These are phyloP conservation scores for Melanocharis versteri DNA, from an alignment of 2,113 vertebrate species.

Conservation along the genomic window DNA sequence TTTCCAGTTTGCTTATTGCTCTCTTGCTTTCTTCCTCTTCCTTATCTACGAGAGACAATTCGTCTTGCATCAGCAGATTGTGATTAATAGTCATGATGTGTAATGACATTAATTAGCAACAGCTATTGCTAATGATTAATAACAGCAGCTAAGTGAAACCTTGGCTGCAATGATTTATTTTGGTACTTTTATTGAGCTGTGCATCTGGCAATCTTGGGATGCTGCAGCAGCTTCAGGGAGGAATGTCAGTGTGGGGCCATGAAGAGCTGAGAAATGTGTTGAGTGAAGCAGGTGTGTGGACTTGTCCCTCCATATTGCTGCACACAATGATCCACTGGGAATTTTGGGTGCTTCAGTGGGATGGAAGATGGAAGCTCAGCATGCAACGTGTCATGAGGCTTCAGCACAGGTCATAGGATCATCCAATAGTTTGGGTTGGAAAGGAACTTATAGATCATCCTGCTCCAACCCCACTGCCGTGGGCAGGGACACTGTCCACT, in stretches of 20 bases:
- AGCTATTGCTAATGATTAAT: conserved; percentile 52
- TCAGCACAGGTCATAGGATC: neutral
- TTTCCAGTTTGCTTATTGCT: neutral
- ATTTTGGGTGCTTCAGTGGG: neutral
- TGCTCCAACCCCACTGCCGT: neutral
- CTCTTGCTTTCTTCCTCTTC: neutral
- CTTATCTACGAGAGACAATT: neutral
- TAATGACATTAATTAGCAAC: conserved; percentile 59
- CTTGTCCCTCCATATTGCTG: neutral
- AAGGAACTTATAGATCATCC: neutral
- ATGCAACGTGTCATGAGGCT: accelerated
- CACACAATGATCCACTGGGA: neutral
- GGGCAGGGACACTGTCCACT: neutral
- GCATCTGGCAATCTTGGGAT: neutral
- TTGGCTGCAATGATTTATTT: conserved; percentile 37
- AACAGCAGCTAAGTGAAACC: conserved; percentile 26
- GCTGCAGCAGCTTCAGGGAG: neutral
- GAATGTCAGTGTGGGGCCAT: neutral
- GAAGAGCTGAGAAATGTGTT: neutral
- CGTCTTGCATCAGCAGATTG: conserved; percentile 38
- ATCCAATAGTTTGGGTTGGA: neutral
- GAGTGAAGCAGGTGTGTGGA: neutral
- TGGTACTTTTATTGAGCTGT: neutral
- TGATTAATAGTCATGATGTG: conserved; percentile 30
- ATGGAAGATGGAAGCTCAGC: neutral